Evolutionary conservation across 2,888 invertebrate genomes (phyloP), one percentile per base, ranked within the genome.

Genomic region (Resseliella maxima): DNA sequence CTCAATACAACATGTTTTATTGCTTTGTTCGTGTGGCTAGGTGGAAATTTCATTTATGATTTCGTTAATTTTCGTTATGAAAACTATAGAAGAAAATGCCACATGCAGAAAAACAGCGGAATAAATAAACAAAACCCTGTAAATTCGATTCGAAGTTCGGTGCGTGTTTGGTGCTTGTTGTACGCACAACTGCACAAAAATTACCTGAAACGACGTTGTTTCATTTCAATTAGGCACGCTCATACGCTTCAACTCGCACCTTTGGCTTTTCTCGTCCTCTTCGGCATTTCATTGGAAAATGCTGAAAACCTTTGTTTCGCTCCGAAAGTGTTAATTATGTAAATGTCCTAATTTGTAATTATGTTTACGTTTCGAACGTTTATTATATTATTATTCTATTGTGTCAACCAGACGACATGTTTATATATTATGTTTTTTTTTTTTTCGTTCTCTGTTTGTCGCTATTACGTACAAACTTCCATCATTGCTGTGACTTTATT

Each of bases 111-210:
- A 59, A 59, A 59, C 24, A 27, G 5, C 24, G 24, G 59, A 5
- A 59, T 59, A 59, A 59, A 72, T 12, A 27, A 72, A 72, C 27
- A 27, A 72, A 72, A 12, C 72, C 72, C 31, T 15, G 72, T 72
- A 50, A 15, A 12, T 5, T 41, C 6, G 41, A 8, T 41, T 41
- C 6, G 41, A 41, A 8, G 41, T n/a, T n/a, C n/a, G 50, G 72
- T 72, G 72, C 72, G 72, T 72, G 72, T 72, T 72, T 72, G 27
- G 72, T 10, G 31, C 72, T 72, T 72, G 18, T 72, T 72, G 72
- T 72, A 72, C 72, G 72, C 72, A 72, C 72, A 72, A 72, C 72
- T 72, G 72, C 72, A 72, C 72, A 72, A 72, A 72, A 72, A 72
- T 72, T 72, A 72, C 72, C 72, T 72, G 72, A 72, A n/a, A n/a